Percentiles rank a stretch among this genome's conserved stretches.
Evolutionary conservation across 2,797 vertebrate genomes (phyloP).

Genomic region (Morelia viridis): DNA sequence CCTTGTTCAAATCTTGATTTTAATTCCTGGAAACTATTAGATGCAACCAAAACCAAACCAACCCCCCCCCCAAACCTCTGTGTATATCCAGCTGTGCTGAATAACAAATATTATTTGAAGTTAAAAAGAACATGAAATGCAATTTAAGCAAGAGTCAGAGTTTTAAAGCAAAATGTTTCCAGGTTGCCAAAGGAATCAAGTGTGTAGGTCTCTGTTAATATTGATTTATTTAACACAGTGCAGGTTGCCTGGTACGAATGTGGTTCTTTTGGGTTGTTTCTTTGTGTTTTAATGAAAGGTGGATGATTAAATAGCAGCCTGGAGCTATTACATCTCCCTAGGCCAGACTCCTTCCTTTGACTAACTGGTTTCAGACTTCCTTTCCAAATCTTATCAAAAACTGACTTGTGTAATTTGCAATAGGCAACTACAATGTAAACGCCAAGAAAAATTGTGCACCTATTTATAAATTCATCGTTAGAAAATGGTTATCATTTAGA

Average conservation of each 20-base stretch:
- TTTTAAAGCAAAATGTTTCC: not conserved
- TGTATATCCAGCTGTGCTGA: constrained; percentile 1
- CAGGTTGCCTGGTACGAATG: not conserved
- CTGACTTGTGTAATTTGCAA: not conserved
- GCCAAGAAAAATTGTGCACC: not conserved
- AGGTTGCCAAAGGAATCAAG: not conserved
- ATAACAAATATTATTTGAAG: constrained; percentile 6
- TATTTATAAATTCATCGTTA: no score
- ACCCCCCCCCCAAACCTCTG: not conserved
- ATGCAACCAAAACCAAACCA: not conserved
- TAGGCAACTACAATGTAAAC: not conserved
- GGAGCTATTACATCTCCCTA: not conserved
- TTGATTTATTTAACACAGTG: not conserved
- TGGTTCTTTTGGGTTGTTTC: not conserved
- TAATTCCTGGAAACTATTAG: not conserved
- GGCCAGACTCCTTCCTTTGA: not conserved
- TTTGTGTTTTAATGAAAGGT: not conserved
- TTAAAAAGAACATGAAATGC: not conserved
- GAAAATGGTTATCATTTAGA: not conserved
- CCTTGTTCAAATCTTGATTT: not conserved
- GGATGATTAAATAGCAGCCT: not conserved
- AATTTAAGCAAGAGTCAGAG: not conserved
- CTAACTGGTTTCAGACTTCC: not conserved
- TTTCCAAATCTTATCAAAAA: not conserved
- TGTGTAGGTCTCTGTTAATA: constrained; percentile 3